Conservation (phyloP, 2,888 invertebrate species). For the Sturmia bella region DNA sequence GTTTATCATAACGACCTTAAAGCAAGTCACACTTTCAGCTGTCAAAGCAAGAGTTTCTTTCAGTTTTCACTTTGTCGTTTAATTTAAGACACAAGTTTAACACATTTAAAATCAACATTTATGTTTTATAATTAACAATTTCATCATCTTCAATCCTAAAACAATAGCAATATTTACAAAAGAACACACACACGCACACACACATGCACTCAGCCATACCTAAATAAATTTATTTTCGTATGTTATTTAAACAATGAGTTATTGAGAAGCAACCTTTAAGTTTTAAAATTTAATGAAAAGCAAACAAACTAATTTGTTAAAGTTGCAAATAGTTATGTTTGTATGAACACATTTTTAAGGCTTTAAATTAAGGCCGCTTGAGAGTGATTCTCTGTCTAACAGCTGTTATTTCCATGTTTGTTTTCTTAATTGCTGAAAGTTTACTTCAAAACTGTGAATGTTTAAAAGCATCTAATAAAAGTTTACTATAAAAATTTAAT, state of each 20-base stretch:
- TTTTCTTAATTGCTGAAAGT: slow-evolving; percentile 35
- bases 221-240: background rate
- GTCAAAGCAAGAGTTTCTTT: background rate
- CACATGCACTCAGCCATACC: background rate
- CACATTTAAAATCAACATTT: slow-evolving; percentile 13
- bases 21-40: slow-evolving; percentile 3
- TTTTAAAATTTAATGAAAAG: slow-evolving; percentile 23
- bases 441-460: slow-evolving; percentile 26
- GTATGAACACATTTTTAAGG: too few species aligned
- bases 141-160: slow-evolving; percentile 16
- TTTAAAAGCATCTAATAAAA: background rate
- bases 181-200: background rate
- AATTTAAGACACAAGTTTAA: background rate
- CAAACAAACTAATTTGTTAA: background rate
- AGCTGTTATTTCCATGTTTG: slow-evolving; percentile 41
- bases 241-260: background rate
- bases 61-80: background rate
- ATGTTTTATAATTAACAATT: slow-evolving; percentile 35
- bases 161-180: background rate
- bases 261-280: slow-evolving; percentile 39
- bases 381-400: slow-evolving; percentile 12
- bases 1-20: background rate
- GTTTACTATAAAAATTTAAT: too few species aligned
- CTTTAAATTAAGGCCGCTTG: background rate
- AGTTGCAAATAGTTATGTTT: background rate